phyloP scores from a whole-genome alignment of 37 sponge, comb jelly and placozoan genomes.

The Beroe forskalii region DNA sequence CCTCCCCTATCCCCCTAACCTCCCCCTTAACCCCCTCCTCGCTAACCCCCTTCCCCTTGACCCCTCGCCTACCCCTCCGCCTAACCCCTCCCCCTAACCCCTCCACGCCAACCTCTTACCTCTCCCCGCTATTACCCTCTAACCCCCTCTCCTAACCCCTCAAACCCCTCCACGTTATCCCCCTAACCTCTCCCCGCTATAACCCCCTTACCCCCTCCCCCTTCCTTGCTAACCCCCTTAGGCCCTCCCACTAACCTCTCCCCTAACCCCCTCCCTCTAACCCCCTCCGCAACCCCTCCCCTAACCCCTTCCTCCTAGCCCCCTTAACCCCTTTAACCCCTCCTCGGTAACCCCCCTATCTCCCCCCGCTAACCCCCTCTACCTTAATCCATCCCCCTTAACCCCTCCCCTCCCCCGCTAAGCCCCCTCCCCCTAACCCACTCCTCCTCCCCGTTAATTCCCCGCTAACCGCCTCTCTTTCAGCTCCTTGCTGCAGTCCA shows the following conservation, averaged over 20 bases:
- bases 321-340: background rate
- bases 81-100: background rate
- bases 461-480: background rate
- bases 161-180: background rate
- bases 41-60: background rate
- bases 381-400: background rate
- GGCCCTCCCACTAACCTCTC: background rate
- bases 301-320: background rate
- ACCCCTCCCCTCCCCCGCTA: background rate
- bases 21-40: background rate
- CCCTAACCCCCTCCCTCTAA: background rate
- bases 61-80: background rate
- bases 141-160: background rate
- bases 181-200: background rate
- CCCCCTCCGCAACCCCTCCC: background rate
- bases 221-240: background rate
- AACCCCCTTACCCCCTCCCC: background rate
- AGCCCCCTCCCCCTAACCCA: background rate
- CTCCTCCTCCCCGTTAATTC: background rate
- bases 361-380: background rate
- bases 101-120: too few relatives aligned
- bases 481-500: slow-evolving; percentile 42
- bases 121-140: background rate
- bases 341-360: background rate
- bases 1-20: background rate